These are phyloP conservation scores for Chloebia gouldiae DNA, from an alignment of 2,113 vertebrate genomes.

Conservation along the genomic window DNA sequence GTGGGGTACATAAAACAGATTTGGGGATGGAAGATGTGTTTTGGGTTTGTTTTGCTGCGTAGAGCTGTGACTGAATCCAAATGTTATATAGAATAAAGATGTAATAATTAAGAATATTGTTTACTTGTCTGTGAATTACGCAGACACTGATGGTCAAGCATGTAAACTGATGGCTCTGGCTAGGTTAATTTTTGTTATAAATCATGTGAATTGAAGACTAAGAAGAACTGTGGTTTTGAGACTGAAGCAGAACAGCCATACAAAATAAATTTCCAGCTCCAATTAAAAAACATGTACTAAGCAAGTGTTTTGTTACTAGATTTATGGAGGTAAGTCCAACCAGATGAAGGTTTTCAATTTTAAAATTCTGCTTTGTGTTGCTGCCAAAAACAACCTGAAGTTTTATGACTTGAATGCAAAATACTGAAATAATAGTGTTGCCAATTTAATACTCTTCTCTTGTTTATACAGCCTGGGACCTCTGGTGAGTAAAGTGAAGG, in stretches of 20 bases:
- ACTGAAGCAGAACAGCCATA: background rate
- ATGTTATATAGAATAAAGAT: background rate
- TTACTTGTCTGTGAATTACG: background rate
- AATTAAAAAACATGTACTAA: background rate
- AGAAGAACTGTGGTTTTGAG: background rate
- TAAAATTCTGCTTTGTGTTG: background rate
- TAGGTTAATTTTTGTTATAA: background rate
- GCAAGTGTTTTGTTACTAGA: background rate
- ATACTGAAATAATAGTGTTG: background rate
- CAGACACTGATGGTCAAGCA: background rate
- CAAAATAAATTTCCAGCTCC: background rate
- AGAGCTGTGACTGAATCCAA: background rate
- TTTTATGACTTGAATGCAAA: background rate
- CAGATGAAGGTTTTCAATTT: background rate
- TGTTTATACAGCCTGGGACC: constrained; percentile 86
- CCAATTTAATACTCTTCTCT: background rate
- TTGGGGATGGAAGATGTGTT: background rate
- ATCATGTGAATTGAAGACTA: background rate
- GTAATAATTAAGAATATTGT: background rate
- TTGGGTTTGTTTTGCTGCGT: background rate
- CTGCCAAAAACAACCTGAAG: background rate
- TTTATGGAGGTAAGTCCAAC: background rate
- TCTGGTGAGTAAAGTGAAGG: constrained; percentile 98
- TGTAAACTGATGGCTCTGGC: background rate
- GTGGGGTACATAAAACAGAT: background rate